Evolutionary conservation across 2,113 vertebrate genomes (phyloP).

Genomic region (Corynorhinus townsendii): DNA sequence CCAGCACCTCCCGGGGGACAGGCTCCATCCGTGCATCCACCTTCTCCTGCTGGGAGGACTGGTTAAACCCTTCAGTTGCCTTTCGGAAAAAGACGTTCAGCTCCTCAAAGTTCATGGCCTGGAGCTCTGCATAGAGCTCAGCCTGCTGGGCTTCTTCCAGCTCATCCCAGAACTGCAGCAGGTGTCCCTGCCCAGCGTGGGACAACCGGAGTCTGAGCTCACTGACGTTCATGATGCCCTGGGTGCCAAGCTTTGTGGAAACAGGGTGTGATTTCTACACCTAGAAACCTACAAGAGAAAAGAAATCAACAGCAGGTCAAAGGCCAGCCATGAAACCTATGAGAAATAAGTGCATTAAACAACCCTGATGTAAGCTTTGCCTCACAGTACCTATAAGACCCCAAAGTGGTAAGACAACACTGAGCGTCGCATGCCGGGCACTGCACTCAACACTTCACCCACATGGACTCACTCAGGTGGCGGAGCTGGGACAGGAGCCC

Average conservation of each 20-base stretch:
- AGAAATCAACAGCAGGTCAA: neutral
- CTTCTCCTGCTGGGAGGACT: slow-evolving; percentile 76
- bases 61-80: slow-evolving; percentile 80
- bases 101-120: slow-evolving; percentile 86
- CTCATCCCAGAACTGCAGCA: slow-evolving; percentile 88
- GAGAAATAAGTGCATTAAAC: neutral
- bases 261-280: neutral
- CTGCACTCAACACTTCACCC: neutral
- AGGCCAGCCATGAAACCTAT: neutral
- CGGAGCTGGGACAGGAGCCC: neutral
- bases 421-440: neutral
- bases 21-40: slow-evolving; percentile 90
- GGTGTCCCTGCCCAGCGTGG: slow-evolving; percentile 85
- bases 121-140: slow-evolving; percentile 81
- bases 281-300: slow-evolving; percentile 30
- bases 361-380: neutral
- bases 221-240: slow-evolving; percentile 77
- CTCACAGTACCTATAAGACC: neutral
- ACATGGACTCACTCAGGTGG: neutral
- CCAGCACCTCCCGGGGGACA: slow-evolving; percentile 89
- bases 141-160: slow-evolving; percentile 79
- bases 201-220: slow-evolving; percentile 76
- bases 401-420: neutral
- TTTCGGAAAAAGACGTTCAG: slow-evolving; percentile 86
- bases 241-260: neutral